Evolutionary conservation across 2,888 invertebrate species (phyloP), one percentile per base, ranked within the genome.

Genomic region (Timema podura): DNA sequence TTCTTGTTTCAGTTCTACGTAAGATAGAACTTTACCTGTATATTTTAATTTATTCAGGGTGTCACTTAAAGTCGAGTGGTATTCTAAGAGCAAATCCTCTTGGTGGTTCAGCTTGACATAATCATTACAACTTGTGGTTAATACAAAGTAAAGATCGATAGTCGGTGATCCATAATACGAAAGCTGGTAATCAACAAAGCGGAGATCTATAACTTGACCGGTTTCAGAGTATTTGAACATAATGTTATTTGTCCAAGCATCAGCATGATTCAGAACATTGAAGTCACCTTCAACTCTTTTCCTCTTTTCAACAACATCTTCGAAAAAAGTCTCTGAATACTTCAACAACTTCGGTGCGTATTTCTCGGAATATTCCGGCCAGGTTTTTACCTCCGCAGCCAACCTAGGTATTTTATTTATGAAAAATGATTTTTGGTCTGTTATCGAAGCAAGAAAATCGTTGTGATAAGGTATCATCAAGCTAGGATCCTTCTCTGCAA

Each of bases 211-310:
- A 13, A 44, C 61, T 13, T 30, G 30, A 10, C 61, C 61, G 2
- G 30, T 45, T 44, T 9, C 61, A 5, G 30, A 30, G 44, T 61
- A 61, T n/a, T 44, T 61, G 61, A 61, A 61, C 61, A 61, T 61
- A 10, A 61, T 61, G 44, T 61, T 61, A 45, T 61, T 61, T 44
- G 10, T 61, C 61, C 61, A 61, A 13, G 44, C 61, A 44, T 61
- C 61, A 44, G 44, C 61, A 61, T 61, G 61, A 13, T 61, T 61
- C 44, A 61, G 44, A 30, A 61, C 61, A 13, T 61, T 61, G 9
- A 61, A 61, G 11, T 13, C 44, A 3, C 45, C 8, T 13, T 30
- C 61, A 15, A 44, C 13, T 45, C 61, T 61, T 13, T 61, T 8
- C 5, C 10, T 45, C 13, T 30, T 45, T 45, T 16, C n/a, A 9